phyloP scores from a whole-genome alignment of 1,140 invertebrate species.

The Tetragonula clypearis region DNA sequence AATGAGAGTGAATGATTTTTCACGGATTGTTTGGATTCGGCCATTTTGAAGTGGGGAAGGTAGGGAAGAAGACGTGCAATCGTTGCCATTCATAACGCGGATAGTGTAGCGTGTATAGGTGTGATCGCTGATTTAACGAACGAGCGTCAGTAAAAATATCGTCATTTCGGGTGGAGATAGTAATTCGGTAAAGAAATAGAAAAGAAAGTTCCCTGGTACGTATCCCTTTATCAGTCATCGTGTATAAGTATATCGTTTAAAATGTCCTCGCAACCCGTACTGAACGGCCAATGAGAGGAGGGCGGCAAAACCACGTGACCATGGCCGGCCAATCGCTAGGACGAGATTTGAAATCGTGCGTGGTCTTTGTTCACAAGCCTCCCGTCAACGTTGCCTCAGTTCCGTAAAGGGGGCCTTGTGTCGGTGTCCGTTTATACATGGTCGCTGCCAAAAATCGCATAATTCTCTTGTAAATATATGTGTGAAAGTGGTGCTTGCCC shows the following conservation, averaged over 20 bases:
- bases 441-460: conserved; percentile 72
- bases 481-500: conserved; percentile 69
- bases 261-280: conserved; percentile 60
- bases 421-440: conserved; percentile 78
- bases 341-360: conserved; percentile 81
- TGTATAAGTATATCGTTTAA: conserved; percentile 67
- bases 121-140: background rate
- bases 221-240: conserved; percentile 63
- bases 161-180: background rate
- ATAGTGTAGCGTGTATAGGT: background rate
- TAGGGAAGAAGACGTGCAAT: conserved; percentile 48
- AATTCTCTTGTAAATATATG: conserved; percentile 73
- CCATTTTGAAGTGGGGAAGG: conserved; percentile 73
- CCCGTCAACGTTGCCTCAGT: conserved; percentile 80
- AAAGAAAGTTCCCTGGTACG: conserved; percentile 14
- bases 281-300: conserved; percentile 53
- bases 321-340: conserved; percentile 67
- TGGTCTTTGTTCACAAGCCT: conserved; percentile 80
- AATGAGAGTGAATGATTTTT: conserved; percentile 11
- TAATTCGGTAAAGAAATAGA: background rate
- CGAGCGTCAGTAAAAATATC: background rate
- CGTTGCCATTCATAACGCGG: conserved; percentile 7
- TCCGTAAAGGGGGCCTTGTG: conserved; percentile 80
- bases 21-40: conserved; percentile 66
- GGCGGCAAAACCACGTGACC: conserved; percentile 72